Evolutionary conservation across 2,797 vertebrate species (phyloP).

Genomic region (Pyrocephalus nanus): DNA sequence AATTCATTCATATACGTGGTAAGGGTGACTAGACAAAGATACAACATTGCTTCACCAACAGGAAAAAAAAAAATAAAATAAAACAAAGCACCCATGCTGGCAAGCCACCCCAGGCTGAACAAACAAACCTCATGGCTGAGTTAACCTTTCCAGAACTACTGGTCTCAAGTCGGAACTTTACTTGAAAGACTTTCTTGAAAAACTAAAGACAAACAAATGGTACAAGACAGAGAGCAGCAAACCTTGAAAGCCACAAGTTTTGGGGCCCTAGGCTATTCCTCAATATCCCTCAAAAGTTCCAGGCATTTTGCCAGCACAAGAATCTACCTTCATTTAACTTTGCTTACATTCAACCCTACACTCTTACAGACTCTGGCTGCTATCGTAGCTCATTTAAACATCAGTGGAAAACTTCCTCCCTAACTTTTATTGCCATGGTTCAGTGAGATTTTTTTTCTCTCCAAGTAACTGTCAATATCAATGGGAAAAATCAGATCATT

Average conservation of each 20-base stretch:
- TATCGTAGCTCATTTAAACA: not conserved
- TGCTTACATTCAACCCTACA: not conserved
- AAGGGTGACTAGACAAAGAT: not conserved
- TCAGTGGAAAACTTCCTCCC: not conserved
- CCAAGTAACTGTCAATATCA: not conserved
- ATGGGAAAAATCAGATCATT: not conserved
- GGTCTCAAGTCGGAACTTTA: not conserved
- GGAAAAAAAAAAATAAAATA: not conserved
- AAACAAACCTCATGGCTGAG: not conserved
- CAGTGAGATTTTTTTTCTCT: not conserved
- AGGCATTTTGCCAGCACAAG: slow-evolving; percentile 52
- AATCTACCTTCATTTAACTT: slow-evolving; percentile 25
- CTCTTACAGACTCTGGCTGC: not conserved
- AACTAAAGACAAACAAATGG: slow-evolving; percentile 4
- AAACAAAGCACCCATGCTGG: not conserved
- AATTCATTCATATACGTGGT: fast-evolving
- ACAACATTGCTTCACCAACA: not conserved
- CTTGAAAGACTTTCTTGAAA: slow-evolving; percentile 33
- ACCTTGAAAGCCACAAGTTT: slow-evolving; percentile 58
- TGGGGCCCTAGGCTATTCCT: slow-evolving; percentile 62
- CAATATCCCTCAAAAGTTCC: slow-evolving; percentile 62
- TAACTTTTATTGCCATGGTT: not conserved
- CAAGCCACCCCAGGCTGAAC: not conserved
- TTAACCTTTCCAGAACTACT: slow-evolving; percentile 28
- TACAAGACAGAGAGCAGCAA: slow-evolving; percentile 31